Conservation (phyloP, 2,113 vertebrate species). For the Tachuris rubrigastra region DNA sequence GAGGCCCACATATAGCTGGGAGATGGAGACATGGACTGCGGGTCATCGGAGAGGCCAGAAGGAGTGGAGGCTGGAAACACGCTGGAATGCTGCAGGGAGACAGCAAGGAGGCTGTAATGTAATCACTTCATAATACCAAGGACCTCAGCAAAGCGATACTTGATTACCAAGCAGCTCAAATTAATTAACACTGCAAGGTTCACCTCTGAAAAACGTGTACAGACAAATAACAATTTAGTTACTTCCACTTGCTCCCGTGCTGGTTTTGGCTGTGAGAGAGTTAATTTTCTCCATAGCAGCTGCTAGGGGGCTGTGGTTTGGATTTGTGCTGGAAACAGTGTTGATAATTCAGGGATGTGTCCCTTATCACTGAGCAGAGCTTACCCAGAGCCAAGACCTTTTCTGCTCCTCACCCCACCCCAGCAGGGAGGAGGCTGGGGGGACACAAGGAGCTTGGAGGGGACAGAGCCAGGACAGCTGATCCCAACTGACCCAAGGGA, state of each 20-base stretch:
- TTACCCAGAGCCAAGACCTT: neutral
- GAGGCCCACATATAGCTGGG: conserved; percentile 96
- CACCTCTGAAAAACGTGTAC: rapidly evolving
- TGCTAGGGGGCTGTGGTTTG: neutral
- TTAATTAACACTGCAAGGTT: neutral
- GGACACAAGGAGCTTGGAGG: neutral
- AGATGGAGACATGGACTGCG: conserved; percentile 84
- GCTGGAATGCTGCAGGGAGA: conserved; percentile 79
- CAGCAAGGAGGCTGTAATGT: neutral
- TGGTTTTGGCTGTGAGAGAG: neutral
- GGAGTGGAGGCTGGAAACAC: conserved; percentile 86
- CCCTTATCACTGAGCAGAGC: neutral
- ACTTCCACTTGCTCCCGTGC: neutral
- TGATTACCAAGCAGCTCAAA: neutral
- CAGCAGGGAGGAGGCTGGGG: neutral
- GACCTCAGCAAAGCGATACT: rapidly evolving
- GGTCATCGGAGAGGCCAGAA: conserved; percentile 89
- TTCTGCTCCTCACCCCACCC: neutral
- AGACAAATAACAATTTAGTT: neutral
- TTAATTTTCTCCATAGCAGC: neutral
- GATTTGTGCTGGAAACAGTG: neutral
- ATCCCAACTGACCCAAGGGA: neutral
- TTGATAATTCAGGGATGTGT: neutral
- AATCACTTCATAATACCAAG: neutral
- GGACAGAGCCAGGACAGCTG: neutral